Evolutionary conservation across 2,797 vertebrate species (phyloP), one percentile per base, ranked within the genome.

Genomic region (Cygnus olor): DNA sequence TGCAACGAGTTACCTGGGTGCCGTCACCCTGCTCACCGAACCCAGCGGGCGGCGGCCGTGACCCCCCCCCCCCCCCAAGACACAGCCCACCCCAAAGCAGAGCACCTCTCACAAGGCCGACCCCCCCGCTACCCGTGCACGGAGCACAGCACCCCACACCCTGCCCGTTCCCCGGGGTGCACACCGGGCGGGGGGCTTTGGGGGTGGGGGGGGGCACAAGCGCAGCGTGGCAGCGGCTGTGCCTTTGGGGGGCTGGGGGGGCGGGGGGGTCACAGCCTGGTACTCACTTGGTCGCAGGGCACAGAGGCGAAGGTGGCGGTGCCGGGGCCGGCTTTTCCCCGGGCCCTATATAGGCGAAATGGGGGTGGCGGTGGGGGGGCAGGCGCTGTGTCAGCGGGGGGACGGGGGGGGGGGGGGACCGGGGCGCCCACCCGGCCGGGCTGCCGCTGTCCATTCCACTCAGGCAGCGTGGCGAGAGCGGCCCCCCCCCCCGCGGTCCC

Each of bases 261-360:
- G 87, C 47, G 36, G 36, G 10, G 38, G 38, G 38, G 38, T 95
- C 76, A 92, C 94, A 90, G 95, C 95, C 96, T 63, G 76, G 98
- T 99, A 99, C 98, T 99, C 98, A 99, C 99, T 98, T 96, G 95
- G 66, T 98, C 98, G 98, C 98, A 96, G 98, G 97, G 98, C 98
- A 98, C 98, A 98, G 98, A 98, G 98, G 97, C 97, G 97, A 98
- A 98, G 98, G 98, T 98, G 94, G 95, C 45, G 66, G 88, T 96
- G 93, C 96, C 78, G 95, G 94, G 74, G 71, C 91, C 84, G 96
- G 98, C 97, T 95, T 56, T 89, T 96, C 95, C 91, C 85, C 88
- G 85, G 65, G 95, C 77, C 94, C 98, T 99, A 99, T 99, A 99
- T 99, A 99, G 98, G 96, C 63, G 83, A 89, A 97, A 93, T 96